Base-by-base conservation (phyloP, 2,888 invertebrate species). In the Ctena decussata region DNA sequence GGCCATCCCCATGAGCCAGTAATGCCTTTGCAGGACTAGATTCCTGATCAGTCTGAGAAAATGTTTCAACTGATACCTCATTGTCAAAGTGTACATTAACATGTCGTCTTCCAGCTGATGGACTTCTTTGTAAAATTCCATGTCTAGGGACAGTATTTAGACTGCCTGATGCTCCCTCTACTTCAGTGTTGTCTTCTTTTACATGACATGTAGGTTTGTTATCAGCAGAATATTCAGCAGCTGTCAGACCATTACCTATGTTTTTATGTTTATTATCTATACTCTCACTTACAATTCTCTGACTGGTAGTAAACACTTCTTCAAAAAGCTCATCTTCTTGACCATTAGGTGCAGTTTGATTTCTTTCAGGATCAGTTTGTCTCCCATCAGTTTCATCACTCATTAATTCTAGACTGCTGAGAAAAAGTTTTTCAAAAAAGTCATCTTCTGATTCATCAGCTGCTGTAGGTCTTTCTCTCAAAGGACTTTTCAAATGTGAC, bases 11-110 rank as follows among this genome's bases (percentile, higher is more conserved):
- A 15, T 84, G 75, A 8, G 84, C 81, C 24, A 82, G 46, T 15
- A 60, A 35, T 37, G 57, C 44, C 35, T 73, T 79, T 32, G 79
- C 15, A 27, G 74, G 46, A n/a, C 60, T 74, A 11, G 65, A 35
- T 72, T 49, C 53, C 18, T 69, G 69, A n/a, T 82, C 86, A 65
- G 57, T 69, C 32, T 79, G 65, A 37, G 75, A 82, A 73, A 78
- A 85, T 49, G 77, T 82, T 78, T 85, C 83, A 21, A 85, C 75
- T 53, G 44, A 53, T 21, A 87, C 83, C 41, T 80, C 80, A 53
- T 80, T 78, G 65, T 77, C 78, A 70, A 87, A 87, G 37, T 82
- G 80, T 12, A 87, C 87, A 44, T 46, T 41, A 8, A 69, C 32
- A 30, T 65, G 35, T 35, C 72, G 39, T 41, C 27, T 39, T 21